Base-by-base conservation (phyloP, 2,113 vertebrate genomes). In the Melospiza georgiana region DNA sequence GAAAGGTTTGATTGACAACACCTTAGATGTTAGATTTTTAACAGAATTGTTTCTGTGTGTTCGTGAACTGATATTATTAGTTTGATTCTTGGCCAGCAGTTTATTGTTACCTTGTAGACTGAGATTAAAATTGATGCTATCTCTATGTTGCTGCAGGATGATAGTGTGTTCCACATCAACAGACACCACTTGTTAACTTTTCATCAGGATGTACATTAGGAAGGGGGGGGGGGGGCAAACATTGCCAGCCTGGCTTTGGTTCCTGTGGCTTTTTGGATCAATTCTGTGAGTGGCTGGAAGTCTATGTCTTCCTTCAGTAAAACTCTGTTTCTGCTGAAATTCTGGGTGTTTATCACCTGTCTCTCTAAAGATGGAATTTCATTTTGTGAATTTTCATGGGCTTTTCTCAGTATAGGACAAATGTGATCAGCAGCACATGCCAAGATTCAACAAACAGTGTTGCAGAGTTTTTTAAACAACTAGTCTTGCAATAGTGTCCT, bases 131-230 rank as follows among this genome's bases (percentile, higher is more conserved):
- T 3, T 24, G 41, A 61, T 83, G 59, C 23, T 51, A 3, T 39
- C 30, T 87, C 76, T 44, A 46, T 33, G 39, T 25, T 78, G 25
- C 41, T 74, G 39, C 41, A 88, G 52, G 44, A 74, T 0, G 4
- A 52, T 5, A n/a, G 19, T 5, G 14, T 69, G n/a, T 81, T 59
- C 31, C 59, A 67, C 37, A 66, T n/a, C 23, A 79, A 59, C 67
- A 85, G 84, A 69, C 28, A 84, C 5, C 20, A 39, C 41, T 75
- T 84, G 17, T 41, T 46, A 71, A 37, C 30, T 75, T 87, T 62
- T 49, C 31, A 39, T 52, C 51, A 73, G 35, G 0, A 3, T 49
- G 15, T 31, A 43, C 1, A 0, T 43, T 43, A 79, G 43, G 21
- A 27, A 68, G 31, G 84, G 13, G 13, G 31, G 84, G 13, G 13